Evolutionary conservation across 2,888 invertebrate genomes (phyloP), one percentile per base, ranked within the genome.

Genomic region (Bombylius discolor): DNA sequence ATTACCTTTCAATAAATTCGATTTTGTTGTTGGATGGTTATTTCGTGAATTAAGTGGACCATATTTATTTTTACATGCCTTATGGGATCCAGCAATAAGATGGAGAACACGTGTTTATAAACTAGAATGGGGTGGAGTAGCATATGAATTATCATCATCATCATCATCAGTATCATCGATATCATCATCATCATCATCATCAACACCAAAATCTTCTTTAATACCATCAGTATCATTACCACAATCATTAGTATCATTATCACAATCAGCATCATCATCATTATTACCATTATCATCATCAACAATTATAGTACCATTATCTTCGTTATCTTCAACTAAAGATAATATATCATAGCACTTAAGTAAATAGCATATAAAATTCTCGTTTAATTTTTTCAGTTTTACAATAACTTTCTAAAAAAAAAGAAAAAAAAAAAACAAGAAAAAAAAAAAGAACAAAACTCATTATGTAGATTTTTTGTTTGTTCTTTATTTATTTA

Each of bases 51-150:
- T 84, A 52, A 87, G 88, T 64, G 90, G 96, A 60, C 89, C 96
- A 5, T 89, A 92, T 69, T 79, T 96, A 60, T 89, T 95, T 72
- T 77, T 90, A 45, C 83, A 85, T 66, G 95, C 97, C 45, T 78
- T 98, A 56, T 81, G 89, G 67, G 84, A 89, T 72, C 92, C 94
- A 1, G 83, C 87, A 60, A 94, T 99, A 67, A 83, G 84, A 71
- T 99, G 99, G 99, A 81, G 97, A 67, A 86, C 91, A 68, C 84
- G 94, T 67, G 83, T 84, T 64, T 99, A 91, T 76, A 85, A 87
- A 71, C 79, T 98, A 60, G 85, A 87, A 65, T 98, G 97, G 97
- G 97, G 98, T 60, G 98, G 98, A 44, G 77, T 89, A 50, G 95
- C 93, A 51, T 93, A 95, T 69, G 91, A 92, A 77, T 81, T 91